Evolutionary conservation across 2,113 vertebrate species (phyloP), one percentile per base, ranked within the genome.

Genomic region (Tautogolabrus adspersus): DNA sequence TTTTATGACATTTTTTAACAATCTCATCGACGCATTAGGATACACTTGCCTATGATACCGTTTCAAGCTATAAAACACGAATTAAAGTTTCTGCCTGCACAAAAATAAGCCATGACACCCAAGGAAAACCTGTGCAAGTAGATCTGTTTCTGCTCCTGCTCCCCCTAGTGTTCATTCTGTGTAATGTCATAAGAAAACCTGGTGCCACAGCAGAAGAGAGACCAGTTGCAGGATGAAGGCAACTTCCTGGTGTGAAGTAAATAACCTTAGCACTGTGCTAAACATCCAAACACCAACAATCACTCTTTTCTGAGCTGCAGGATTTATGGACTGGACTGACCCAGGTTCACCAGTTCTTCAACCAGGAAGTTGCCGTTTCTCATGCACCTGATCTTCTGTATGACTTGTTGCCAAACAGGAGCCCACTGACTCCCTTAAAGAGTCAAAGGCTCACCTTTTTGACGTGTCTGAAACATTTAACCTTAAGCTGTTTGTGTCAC

Each of bases 381-480:
- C 40, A 40, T 65, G 66, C 77, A 80, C 56, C 56, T 69, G 47
- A 61, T 82, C 76, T 66, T 22, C 22, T 72, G 56, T 85, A 77
- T 78, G 66, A 87, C 62, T 79, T 60, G 66, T 75, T 88, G 82
- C 85, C 88, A 88, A 88, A 90, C 77, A 67, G 75, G 61, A 82
- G 79, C 63, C 22, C 0, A 19, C 7, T 56, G 74, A 87, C 57
- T 13, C 66, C 69, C 72, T 68, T 22, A 22, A 6, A 44, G 49
- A 74, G 70, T 75, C 71, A 37, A 18, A 59, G 40, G 86, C 61
- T 83, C 54, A 63, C 38, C 66, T 70, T 87, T 82, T 66, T 64
- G 18, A 77, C 61, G 59, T 84, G 66, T 87, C 75, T 55, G 44
- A 84, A 81, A 54, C 76, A 69, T 85, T 84, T 84, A 79, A 79